Evolutionary conservation across 2,888 invertebrate species (phyloP).

Genomic region (Ptychoptera albimana): DNA sequence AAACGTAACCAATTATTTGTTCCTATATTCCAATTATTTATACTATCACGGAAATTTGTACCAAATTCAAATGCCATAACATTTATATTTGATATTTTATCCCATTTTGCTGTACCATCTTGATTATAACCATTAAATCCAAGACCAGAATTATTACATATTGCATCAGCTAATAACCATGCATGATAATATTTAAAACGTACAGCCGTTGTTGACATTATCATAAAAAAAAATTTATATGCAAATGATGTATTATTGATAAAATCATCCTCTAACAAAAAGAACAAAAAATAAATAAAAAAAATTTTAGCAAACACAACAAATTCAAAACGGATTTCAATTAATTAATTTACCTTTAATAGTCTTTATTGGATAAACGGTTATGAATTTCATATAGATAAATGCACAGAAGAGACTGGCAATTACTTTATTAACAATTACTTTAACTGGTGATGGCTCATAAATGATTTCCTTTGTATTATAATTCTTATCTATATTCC

Average conservation of each 20-base stretch:
- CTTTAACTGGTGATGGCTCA: conserved; percentile 55
- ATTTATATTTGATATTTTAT: conserved; percentile 82
- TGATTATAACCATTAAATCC: conserved; percentile 70
- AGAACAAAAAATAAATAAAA: conserved; percentile 10
- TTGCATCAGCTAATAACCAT: conserved; percentile 90
- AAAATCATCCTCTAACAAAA: conserved; percentile 42
- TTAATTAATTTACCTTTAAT: conserved; percentile 40
- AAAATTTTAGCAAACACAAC: neutral
- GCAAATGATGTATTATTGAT: conserved; percentile 38
- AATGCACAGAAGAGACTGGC: conserved; percentile 55
- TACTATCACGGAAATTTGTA: conserved; percentile 68
- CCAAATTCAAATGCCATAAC: conserved; percentile 78
- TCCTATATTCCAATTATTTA: conserved; percentile 89
- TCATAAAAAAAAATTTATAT: conserved; percentile 58
- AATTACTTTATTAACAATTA: conserved; percentile 55
- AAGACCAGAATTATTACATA: conserved; percentile 88
- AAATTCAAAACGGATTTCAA: neutral
- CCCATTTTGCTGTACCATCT: conserved; percentile 70
- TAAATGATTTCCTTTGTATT: conserved; percentile 32
- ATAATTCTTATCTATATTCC: conserved; percentile 31
- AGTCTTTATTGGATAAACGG: conserved; percentile 52
- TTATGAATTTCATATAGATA: conserved; percentile 51
- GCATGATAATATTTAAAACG: conserved; percentile 93
- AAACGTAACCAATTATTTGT: conserved; percentile 87
- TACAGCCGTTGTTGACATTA: conserved; percentile 57